These are phyloP conservation scores for Bufo bufo DNA, from an alignment of 2,113 vertebrate genomes.

Conservation along the genomic window DNA sequence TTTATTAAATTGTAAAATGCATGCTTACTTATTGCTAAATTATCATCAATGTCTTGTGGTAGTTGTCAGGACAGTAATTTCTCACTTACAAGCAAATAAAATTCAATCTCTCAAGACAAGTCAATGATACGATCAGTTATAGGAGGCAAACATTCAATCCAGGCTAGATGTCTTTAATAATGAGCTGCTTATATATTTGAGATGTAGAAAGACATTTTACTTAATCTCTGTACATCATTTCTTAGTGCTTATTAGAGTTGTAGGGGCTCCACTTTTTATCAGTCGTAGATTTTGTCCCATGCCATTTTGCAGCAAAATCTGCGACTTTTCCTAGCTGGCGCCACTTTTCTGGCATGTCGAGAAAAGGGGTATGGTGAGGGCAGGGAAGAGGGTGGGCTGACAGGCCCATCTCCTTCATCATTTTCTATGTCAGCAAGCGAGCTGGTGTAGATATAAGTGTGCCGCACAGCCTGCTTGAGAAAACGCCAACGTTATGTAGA, in stretches of 20 bases:
- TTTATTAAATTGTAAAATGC: constrained; percentile 23
- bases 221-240: neutral
- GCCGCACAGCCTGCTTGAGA: too few relatives aligned
- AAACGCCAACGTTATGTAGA: too few relatives aligned
- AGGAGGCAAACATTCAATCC: neutral
- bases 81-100: constrained; percentile 20
- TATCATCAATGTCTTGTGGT: constrained; percentile 1
- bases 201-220: neutral
- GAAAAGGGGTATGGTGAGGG: too few relatives aligned
- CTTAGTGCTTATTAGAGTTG: neutral
- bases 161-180: neutral
- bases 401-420: too few relatives aligned
- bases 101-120: constrained; percentile 9
- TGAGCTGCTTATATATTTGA: neutral
- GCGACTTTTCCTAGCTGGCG: too few relatives aligned
- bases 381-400: too few relatives aligned
- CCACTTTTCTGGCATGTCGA: too few relatives aligned
- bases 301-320: too few relatives aligned
- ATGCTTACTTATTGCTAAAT: constrained; percentile 10
- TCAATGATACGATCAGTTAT: neutral
- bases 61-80: constrained; percentile 3
- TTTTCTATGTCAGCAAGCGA: too few relatives aligned
- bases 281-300: too few relatives aligned
- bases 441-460: too few relatives aligned
- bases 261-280: neutral